Percentiles rank a stretch among this genome's conserved stretches.
These are phyloP conservation scores for Cephus spinipes DNA, from an alignment of 2,888 invertebrate genomes.

Conservation along the genomic window DNA sequence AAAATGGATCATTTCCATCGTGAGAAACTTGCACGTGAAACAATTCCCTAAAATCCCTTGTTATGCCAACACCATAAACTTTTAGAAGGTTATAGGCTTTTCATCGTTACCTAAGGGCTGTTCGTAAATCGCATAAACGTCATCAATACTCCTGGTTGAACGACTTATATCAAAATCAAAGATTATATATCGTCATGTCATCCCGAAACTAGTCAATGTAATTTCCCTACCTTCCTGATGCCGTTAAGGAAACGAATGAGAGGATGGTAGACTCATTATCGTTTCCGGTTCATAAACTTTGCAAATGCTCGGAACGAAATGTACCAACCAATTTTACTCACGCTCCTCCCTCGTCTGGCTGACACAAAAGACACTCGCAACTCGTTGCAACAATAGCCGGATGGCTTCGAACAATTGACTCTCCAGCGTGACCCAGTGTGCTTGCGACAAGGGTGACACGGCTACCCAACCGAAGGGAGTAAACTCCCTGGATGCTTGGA, in stretches of 20 bases:
- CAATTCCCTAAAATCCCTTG: slow-evolving; percentile 6
- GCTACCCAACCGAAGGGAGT: slow-evolving; percentile 9
- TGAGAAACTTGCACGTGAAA: slow-evolving; percentile 17
- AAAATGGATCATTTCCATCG: slow-evolving; percentile 12
- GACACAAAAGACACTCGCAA: neutral
- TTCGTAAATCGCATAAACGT: neutral
- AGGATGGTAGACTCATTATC: neutral
- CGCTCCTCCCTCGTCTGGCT: slow-evolving; percentile 11
- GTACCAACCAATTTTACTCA: slow-evolving; percentile 15
- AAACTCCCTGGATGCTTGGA: slow-evolving; percentile 6
- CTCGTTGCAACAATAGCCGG: neutral
- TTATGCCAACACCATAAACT: slow-evolving; percentile 1
- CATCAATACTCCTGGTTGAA: neutral
- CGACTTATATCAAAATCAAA: neutral
- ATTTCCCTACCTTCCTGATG: neutral
- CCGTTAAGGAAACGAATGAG: neutral
- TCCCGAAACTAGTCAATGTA: neutral
- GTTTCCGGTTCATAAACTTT: slow-evolving; percentile 21
- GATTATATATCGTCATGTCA: neutral
- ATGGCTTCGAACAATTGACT: neutral
- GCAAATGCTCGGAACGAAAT: slow-evolving; percentile 12
- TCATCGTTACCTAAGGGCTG: slow-evolving; percentile 14
- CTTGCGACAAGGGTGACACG: neutral
- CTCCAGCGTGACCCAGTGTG: neutral
- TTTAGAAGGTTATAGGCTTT: slow-evolving; percentile 9